These are phyloP conservation scores for Pachypanchax playfairii DNA, from an alignment of 2,113 vertebrate species.

Conservation along the genomic window DNA sequence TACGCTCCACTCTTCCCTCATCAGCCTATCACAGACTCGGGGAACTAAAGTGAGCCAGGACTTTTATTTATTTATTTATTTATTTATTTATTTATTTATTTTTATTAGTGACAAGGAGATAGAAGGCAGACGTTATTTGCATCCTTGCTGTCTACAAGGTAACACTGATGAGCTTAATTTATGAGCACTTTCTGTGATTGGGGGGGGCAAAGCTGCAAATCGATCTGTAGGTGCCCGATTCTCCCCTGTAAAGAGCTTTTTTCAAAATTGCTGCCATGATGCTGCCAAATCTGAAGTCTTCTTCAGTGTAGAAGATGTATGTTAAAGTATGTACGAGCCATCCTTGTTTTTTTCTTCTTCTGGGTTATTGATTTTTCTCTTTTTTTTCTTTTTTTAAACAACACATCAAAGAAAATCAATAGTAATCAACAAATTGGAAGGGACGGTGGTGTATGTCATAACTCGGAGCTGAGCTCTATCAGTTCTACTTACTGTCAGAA, in stretches of 20 bases:
- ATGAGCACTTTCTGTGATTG: constrained; percentile 98
- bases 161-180: constrained; percentile 95
- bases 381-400: constrained; percentile 90
- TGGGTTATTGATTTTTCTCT: constrained; percentile 89
- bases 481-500: constrained; percentile 88
- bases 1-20: background rate
- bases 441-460: constrained; percentile 83
- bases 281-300: constrained; percentile 87
- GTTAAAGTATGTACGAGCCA: constrained; percentile 93
- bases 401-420: constrained; percentile 99
- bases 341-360: constrained; percentile 91
- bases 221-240: constrained; percentile 83
- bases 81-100: no score
- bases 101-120: constrained; percentile 76
- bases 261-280: constrained; percentile 90
- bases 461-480: constrained; percentile 82
- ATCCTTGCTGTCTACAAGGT: constrained; percentile 84
- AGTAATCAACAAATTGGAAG: constrained; percentile 99
- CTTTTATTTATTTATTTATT: constrained; percentile 54
- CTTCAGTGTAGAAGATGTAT: constrained; percentile 82
- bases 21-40: constrained; percentile 32
- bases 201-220: constrained; percentile 90
- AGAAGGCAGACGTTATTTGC: constrained; percentile 84
- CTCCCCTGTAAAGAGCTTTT: constrained; percentile 99
- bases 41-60: constrained; percentile 53